Conservation (phyloP, 2,797 vertebrate species). For the Lagorchestes hirsutus region DNA sequence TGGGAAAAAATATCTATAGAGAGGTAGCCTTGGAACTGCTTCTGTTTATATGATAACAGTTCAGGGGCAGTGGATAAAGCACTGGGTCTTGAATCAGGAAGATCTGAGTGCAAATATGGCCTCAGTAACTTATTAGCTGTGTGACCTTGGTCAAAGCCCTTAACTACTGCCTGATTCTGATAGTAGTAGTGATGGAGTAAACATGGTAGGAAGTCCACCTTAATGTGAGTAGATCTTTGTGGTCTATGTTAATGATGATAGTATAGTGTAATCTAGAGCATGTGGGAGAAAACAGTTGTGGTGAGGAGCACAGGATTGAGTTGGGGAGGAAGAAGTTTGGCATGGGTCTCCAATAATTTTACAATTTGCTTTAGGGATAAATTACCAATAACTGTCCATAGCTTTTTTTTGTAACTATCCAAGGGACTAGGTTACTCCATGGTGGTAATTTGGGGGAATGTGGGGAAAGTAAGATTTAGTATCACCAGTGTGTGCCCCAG, state of each 20-base stretch:
- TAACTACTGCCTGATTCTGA: not conserved
- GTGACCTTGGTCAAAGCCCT: not conserved
- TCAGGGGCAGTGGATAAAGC: not conserved
- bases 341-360: not conserved
- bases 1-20: not conserved
- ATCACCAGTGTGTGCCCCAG: not conserved
- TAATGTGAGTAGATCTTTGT: not conserved
- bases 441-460: not conserved
- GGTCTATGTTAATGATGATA: not conserved
- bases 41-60: not conserved
- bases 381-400: not conserved
- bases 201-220: not conserved
- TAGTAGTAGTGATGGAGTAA: not conserved
- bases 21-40: not conserved
- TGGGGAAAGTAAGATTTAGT: not conserved
- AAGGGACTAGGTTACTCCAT: not conserved
- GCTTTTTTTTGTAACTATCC: not conserved
- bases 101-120: not conserved
- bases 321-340: not conserved
- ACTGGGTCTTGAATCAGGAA: not conserved
- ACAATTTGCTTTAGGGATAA: not conserved
- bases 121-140: not conserved
- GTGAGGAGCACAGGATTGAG: not conserved
- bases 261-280: not conserved
- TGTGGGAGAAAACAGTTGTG: not conserved